Conservation (phyloP, 1,140 invertebrate genomes). For the Apocrypta bakeri region DNA sequence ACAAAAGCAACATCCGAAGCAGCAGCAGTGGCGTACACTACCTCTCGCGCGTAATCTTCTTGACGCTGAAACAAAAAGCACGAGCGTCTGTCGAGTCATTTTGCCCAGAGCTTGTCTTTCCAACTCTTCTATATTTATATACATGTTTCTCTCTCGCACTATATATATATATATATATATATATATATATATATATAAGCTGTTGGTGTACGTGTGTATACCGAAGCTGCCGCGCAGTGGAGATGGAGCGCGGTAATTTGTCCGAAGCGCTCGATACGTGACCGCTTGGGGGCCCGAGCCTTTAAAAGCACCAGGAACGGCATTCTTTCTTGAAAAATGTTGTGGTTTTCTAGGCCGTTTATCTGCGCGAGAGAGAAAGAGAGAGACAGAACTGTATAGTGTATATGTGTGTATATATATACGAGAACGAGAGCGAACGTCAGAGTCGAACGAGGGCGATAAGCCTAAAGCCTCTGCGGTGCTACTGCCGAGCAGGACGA, state of each 20-base stretch:
- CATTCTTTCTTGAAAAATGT: slow-evolving; percentile 38
- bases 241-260: slow-evolving; percentile 43
- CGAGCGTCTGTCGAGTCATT: not conserved
- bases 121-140: not conserved
- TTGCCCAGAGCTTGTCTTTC: not conserved
- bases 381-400: not conserved
- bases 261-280: slow-evolving; percentile 33
- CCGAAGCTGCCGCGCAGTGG: not conserved
- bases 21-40: not conserved
- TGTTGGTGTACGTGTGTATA: not conserved
- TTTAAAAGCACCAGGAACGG: not conserved
- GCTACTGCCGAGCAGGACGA: not conserved
- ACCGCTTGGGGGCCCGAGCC: not conserved
- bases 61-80: not conserved
- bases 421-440: not conserved
- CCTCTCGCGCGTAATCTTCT: not conserved
- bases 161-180: not conserved
- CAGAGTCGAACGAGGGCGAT: slow-evolving; percentile 5
- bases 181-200: not conserved
- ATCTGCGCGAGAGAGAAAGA: not conserved
- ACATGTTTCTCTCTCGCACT: too few relatives aligned
- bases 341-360: not conserved
- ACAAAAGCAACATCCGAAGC: not conserved
- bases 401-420: not conserved
- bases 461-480: slow-evolving; percentile 16